Conservation (phyloP, 2,113 vertebrate genomes). For the Sapajus apella region DNA sequence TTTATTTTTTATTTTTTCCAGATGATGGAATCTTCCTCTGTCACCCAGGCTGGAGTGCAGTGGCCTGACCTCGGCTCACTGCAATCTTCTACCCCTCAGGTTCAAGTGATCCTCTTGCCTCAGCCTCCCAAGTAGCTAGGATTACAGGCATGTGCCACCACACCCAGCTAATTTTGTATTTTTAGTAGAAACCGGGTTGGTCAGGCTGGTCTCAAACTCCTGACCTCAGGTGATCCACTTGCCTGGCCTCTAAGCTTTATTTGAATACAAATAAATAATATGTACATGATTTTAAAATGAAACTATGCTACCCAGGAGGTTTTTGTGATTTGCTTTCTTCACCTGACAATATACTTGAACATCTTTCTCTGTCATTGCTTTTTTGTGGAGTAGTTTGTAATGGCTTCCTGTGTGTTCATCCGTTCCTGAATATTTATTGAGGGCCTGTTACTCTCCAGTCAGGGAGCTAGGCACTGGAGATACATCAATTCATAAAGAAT, state of each 20-base stretch:
- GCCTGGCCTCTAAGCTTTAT: background rate
- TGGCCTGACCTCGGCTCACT: too few species aligned
- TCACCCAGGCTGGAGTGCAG: too few species aligned
- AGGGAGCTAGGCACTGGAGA: background rate
- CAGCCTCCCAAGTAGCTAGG: too few species aligned
- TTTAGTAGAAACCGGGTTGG: too few species aligned
- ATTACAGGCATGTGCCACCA: too few species aligned
- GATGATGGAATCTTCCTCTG: too few species aligned
- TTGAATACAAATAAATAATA: conserved; percentile 33
- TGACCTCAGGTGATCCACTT: too few species aligned
- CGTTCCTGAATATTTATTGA: conserved; percentile 34
- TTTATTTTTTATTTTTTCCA: too few species aligned
- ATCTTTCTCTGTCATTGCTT: background rate
- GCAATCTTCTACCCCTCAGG: too few species aligned
- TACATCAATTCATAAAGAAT: background rate
- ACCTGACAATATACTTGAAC: background rate
- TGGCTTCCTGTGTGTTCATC: background rate
- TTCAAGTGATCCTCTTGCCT: too few species aligned
- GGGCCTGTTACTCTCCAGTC: background rate
- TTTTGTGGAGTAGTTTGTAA: conserved; percentile 37
- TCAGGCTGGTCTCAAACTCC: too few species aligned
- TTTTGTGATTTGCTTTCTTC: conserved; percentile 4
- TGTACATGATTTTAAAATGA: conserved; percentile 17
- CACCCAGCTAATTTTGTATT: too few species aligned
- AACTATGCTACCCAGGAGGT: background rate